Base-by-base conservation (phyloP, 2,797 vertebrate genomes). In the Chiroxiphia lanceolata region DNA sequence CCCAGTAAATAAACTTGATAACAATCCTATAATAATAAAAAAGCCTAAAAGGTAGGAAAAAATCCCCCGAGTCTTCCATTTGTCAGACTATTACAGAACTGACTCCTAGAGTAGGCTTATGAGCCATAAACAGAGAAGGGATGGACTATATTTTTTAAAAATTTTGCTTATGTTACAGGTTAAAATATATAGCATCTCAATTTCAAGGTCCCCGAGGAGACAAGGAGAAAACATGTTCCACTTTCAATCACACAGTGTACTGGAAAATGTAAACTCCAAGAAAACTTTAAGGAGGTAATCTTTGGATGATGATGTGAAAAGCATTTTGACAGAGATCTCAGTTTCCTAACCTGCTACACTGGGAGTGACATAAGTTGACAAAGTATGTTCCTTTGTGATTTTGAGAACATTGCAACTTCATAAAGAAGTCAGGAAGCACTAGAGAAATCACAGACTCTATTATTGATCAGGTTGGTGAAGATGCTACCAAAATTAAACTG, bases 261-360 rank as follows among this genome's bases (percentile, higher is more conserved):
- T 77, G 85, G 48, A 78, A 87, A 89, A 70, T 1, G 3, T 75
- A 90, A 89, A 80, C 22, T 63, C 12, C 20, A 84, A 75, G 38
- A 65, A 82, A 87, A 89, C 25, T 23, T 90, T 51, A 77, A 81
- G 22, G 19, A 59, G 14, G 25, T 21, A 78, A 83, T 83, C 64
- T 89, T 83, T 50, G 63, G 77, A 48, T 90, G 40, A 88, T 92
- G 16, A 93, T 91, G 47, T 81, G 90, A 79, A 91, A 96, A 92
- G 78, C 4, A 76, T 91, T 95, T 93, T 81, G 64, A 77, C 47
- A 64, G 42, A 94, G 33, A 94, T 60, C 76, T 93, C 89, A 50
- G 8, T 95, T 95, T 94, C 89, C 81, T 57, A 38, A 76, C 57
- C 67, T 36, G 40, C 21, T 89, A 60, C 2, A 7, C 36, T 33